Percentiles rank a stretch among this genome's conserved stretches.
Conservation (phyloP, 2,888 invertebrate species). For the Phaedon cochleariae region DNA sequence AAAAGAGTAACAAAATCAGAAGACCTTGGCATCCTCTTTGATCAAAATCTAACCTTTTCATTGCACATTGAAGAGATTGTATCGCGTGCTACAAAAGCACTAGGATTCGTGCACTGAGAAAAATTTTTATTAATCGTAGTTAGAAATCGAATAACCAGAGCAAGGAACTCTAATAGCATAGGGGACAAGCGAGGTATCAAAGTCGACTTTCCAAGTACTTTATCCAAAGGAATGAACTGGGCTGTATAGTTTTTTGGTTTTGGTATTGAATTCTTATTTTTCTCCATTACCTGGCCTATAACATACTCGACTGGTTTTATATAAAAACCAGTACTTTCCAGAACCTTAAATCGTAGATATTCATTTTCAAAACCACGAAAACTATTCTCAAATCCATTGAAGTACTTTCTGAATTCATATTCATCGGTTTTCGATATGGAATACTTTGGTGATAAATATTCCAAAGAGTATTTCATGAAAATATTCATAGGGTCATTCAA, state of each 20-base stretch:
- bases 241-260: background rate
- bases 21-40: too few relatives aligned
- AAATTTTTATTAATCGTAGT: too few relatives aligned
- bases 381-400: background rate
- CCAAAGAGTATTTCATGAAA: background rate
- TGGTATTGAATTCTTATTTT: background rate
- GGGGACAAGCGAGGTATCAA: too few relatives aligned
- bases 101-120: too few relatives aligned
- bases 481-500: background rate
- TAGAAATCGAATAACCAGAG: too few relatives aligned
- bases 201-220: background rate
- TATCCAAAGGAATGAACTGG: background rate
- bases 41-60: too few relatives aligned
- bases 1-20: too few relatives aligned
- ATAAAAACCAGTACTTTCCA: background rate
- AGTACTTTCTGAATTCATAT: background rate
- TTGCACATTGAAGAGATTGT: too few relatives aligned
- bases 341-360: background rate
- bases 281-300: too few relatives aligned
- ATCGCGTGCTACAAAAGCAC: too few relatives aligned
- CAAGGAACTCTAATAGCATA: too few relatives aligned
- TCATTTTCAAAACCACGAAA: background rate
- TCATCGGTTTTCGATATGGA: background rate
- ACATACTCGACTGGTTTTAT: background rate
- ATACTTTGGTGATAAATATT: slow-evolving; percentile 3